Evolutionary conservation across 2,797 vertebrate genomes (phyloP), one percentile per base, ranked within the genome.

Genomic region (Lagocephalus sceleratus): DNA sequence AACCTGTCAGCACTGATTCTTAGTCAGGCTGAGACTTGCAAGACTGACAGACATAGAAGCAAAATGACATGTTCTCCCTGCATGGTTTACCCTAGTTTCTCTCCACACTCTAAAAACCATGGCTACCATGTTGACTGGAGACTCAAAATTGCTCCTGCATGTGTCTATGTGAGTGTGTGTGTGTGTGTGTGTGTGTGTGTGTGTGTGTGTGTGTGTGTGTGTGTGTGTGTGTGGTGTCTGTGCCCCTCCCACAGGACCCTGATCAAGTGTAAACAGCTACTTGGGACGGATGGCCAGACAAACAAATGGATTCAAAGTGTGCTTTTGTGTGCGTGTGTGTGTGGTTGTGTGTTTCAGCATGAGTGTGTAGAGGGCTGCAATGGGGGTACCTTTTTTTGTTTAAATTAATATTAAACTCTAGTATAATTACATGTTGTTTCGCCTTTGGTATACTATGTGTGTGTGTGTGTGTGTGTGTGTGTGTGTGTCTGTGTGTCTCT

Each of bases 1-100:
- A 72, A 88, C 50, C 85, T 90, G 89, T 90, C 91, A 89, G 64
- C 78, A 86, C 85, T 89, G 89, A 91, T 91, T 88, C 86, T 86
- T 87, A 85, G 85, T 85, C 87, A 70, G 78, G 60, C 73, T 45
- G 68, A 60, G 8, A 32, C 75, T 60, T 71, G 61, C 59, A 32
- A 46, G 55, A 21, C 19, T 46, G 65, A 72, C 71, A 66, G 60
- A 60, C 62, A 58, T 19, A 26, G 63, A 39, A 7, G 0, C 23
- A 35, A 46, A 57, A 47, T 43, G 45, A 11, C 8, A 29, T 29
- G 29, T 29, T 29, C 29, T 29, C 29, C 6, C 8, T 1, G 8
- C 29, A 29, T 29, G 29, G 9, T 29, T 29, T 11, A 29, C 6
- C 29, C 1, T 10, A 29, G 29, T 2, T 11, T 29, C 9, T 10